These are phyloP conservation scores for Aromia moschata DNA, from an alignment of 2,888 invertebrate genomes.

Conservation along the genomic window DNA sequence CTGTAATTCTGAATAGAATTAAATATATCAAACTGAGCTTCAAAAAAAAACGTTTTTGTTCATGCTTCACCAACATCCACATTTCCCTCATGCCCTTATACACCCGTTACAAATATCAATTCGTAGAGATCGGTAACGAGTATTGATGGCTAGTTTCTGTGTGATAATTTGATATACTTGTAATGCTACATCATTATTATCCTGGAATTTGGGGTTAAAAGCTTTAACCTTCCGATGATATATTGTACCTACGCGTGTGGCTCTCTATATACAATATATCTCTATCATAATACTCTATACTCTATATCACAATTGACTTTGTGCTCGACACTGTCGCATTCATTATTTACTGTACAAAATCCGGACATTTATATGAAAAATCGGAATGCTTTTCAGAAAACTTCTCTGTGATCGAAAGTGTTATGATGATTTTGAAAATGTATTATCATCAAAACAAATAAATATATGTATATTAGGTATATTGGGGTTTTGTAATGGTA, in stretches of 20 bases:
- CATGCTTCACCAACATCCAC: no score
- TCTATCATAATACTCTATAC: no score
- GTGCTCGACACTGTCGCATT: constrained; percentile 33
- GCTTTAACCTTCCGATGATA: constrained; percentile 55
- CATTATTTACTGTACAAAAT: constrained; percentile 18
- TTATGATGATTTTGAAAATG: not conserved
- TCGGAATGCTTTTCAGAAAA: not conserved
- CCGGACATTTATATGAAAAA: no score
- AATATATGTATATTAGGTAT: no score
- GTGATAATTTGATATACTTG: constrained; percentile 54
- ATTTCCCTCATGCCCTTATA: not conserved
- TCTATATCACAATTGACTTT: constrained; percentile 37
- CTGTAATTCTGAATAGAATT: no score
- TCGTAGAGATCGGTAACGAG: constrained; percentile 47
- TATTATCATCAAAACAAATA: no score
- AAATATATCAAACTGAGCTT: no score
- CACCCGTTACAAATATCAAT: constrained; percentile 36
- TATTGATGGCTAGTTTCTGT: constrained; percentile 54
- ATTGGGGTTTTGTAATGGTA: no score
- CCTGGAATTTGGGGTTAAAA: constrained; percentile 56
- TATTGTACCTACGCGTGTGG: constrained; percentile 39
- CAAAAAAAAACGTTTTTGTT: no score
- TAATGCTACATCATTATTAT: constrained; percentile 57
- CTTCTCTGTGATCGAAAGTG: not conserved
- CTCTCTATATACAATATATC: constrained; percentile 37